A percentile compares a stretch with the other conserved stretches of the same genome.
Evolutionary conservation across 2,797 vertebrate species (phyloP).

Genomic region (Myotis myotis): DNA sequence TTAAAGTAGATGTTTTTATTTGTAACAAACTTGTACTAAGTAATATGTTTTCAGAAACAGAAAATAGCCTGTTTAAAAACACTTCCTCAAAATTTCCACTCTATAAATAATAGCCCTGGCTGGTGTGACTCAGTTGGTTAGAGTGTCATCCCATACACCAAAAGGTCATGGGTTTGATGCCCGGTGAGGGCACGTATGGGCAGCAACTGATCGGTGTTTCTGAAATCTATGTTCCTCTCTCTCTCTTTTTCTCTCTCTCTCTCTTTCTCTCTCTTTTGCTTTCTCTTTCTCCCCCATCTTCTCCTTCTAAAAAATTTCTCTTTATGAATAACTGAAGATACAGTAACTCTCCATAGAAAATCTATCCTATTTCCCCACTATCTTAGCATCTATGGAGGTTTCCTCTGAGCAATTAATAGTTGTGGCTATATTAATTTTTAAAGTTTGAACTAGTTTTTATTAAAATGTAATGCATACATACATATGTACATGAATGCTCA

Average conservation of each 20-base stretch:
- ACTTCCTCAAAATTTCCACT: neutral
- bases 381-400: neutral
- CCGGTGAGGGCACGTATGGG: neutral
- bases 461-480: neutral
- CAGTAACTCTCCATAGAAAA: neutral
- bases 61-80: neutral
- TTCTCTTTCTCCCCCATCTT: neutral
- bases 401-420: neutral
- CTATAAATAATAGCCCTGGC: neutral
- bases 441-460: neutral
- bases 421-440: conserved; percentile 20
- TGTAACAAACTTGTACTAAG: neutral
- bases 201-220: neutral
- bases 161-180: neutral
- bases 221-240: neutral
- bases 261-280: neutral
- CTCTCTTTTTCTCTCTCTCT: no score
- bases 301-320: neutral
- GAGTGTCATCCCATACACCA: neutral
- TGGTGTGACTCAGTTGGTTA: neutral
- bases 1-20: conserved; percentile 17
- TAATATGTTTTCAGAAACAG: neutral
- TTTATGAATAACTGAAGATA: neutral
- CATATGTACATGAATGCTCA: neutral
- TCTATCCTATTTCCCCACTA: neutral